Base-by-base conservation (phyloP, 2,888 invertebrate genomes). In the Ophonus ardosiacus region DNA sequence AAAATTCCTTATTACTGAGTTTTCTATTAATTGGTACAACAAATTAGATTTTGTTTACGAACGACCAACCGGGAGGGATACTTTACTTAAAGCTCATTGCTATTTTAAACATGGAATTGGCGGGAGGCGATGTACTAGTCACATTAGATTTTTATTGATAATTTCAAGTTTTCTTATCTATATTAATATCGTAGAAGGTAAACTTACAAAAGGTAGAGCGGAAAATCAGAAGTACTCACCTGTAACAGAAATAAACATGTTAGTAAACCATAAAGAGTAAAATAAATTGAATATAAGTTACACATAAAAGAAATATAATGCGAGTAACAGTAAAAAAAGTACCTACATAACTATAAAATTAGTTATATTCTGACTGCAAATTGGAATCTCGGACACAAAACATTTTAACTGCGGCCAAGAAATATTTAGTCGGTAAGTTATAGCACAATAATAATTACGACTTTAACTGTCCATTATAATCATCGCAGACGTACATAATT, bases 381-480 rank as follows among this genome's bases (percentile, higher is more conserved):
- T 78, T 78, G 78, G 57, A 78, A 78, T 78, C 78, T 56, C 24
- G 17, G 8, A 21, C 56, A 56, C 56, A 18, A 57, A 78, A 57
- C 57, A 51, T 31, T 59, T 78, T 78, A 24, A 31, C 31, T 78
- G 38, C 78, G 10, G 7, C 57, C 24, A 7, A 10, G 61, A 61
- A 83, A 74, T 31, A 76, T 83, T 83, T 82, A 82, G 17, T 59
- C 59, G 81, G 57, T 43, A 57, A 51, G 40, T 57, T 82, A 71
- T 56, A 56, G 59, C 61, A 65, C 71, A 71, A 31, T 61, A 76
- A 21, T 83, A 83, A 83, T 83, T 74, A 83, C 51, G 17, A 51
- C 15, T 83, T 76, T 83, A 76, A 83, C 74, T 83, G 43, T 59
- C 83, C 18, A 31, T 68, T 76, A 76, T 76, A 76, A 76, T 83